Conservation (phyloP, 2,888 invertebrate genomes). For the Drosophila peninsularis region DNA sequence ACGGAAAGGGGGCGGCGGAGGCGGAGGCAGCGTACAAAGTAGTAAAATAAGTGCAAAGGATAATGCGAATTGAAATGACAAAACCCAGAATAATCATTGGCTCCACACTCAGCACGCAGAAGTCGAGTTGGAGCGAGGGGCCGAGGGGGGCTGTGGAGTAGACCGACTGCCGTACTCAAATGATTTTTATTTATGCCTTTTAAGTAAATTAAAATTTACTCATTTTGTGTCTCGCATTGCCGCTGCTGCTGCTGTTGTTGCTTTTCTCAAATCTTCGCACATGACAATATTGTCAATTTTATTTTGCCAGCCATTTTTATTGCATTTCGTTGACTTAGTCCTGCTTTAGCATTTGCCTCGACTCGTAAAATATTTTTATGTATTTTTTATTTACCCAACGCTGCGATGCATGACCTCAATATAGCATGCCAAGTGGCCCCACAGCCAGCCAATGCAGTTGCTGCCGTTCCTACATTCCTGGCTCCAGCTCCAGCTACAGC, state of each 20-base stretch:
- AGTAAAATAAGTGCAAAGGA: slow-evolving; percentile 81
- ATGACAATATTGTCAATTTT: slow-evolving; percentile 80
- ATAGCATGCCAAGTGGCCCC: slow-evolving; percentile 52
- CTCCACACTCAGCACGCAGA: slow-evolving; percentile 56
- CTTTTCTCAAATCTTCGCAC: slow-evolving; percentile 52
- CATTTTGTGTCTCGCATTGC: slow-evolving; percentile 45
- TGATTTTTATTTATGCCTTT: slow-evolving; percentile 73
- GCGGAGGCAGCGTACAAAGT: slow-evolving; percentile 60
- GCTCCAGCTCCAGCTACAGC: slow-evolving; percentile 3
- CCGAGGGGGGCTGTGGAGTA: background rate
- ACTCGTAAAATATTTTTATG: slow-evolving; percentile 78
- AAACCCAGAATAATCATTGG: slow-evolving; percentile 82
- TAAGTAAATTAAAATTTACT: slow-evolving; percentile 77
- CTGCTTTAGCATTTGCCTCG: slow-evolving; percentile 33
- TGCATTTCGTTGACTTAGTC: slow-evolving; percentile 64
- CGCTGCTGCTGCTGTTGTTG: slow-evolving; percentile 6
- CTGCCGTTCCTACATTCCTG: slow-evolving; percentile 4
- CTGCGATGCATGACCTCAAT: slow-evolving; percentile 77
- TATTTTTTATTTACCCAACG: slow-evolving; percentile 75
- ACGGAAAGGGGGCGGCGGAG: slow-evolving; percentile 7
- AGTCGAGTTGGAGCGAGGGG: background rate
- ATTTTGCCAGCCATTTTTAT: slow-evolving; percentile 73
- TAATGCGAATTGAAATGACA: slow-evolving; percentile 83
- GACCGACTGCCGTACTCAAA: slow-evolving; percentile 24
- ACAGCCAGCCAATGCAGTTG: slow-evolving; percentile 64